Percentiles rank a stretch among this genome's conserved stretches.
These are phyloP conservation scores for Thunnus albacares DNA, from an alignment of 2,797 vertebrate species.

Conservation along the genomic window DNA sequence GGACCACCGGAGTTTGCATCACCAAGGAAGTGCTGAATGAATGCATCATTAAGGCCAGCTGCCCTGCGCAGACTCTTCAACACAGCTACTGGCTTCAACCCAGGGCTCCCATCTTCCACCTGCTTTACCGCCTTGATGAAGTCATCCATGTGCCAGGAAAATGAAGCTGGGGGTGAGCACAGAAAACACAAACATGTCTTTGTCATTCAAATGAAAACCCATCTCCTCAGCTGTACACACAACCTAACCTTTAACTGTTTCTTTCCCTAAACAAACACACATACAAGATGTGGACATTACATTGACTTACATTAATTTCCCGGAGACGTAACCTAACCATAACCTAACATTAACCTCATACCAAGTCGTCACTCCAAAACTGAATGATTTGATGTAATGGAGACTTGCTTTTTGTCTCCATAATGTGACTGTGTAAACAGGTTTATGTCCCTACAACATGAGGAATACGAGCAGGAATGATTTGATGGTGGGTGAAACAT, in stretches of 20 bases:
- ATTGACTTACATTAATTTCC: background rate
- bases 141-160: conserved; percentile 79
- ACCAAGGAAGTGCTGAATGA: conserved; percentile 74
- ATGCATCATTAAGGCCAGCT: conserved; percentile 50
- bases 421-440: background rate
- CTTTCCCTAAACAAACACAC: background rate
- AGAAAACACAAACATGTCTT: background rate
- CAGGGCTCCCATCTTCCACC: conserved; percentile 69
- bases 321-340: background rate
- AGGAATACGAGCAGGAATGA: background rate
- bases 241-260: background rate
- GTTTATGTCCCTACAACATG: background rate
- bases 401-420: background rate
- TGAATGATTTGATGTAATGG: background rate
- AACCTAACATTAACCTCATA: too few relatives aligned
- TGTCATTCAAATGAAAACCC: background rate
- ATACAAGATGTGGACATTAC: background rate
- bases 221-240: background rate
- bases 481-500: background rate
- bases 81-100: conserved; percentile 38
- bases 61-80: conserved; percentile 65
- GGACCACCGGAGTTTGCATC: background rate
- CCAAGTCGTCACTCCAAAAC: background rate
- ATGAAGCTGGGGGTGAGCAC: conserved; percentile 56
- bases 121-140: conserved; percentile 81